Evolutionary conservation across 1,140 invertebrate genomes (phyloP).

Genomic region (Lordiphosa mommai): DNA sequence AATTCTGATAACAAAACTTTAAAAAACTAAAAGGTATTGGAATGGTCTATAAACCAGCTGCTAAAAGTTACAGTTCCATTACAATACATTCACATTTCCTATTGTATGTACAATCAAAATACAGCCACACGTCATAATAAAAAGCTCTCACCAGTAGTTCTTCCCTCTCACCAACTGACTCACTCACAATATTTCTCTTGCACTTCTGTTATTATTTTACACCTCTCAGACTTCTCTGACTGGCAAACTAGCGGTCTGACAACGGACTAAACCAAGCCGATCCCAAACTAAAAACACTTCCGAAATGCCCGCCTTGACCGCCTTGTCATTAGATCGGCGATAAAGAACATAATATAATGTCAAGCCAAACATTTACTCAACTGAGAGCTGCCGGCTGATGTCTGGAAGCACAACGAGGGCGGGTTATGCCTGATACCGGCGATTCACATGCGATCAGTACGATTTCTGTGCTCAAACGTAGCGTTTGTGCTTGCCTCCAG

Average conservation of each 20-base stretch:
- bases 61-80: slow-evolving; percentile 27
- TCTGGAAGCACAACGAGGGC: slow-evolving; percentile 18
- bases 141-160: slow-evolving; percentile 62
- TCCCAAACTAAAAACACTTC: slow-evolving; percentile 39
- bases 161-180: background rate
- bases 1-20: slow-evolving; percentile 4
- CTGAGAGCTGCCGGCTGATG: slow-evolving; percentile 25
- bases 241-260: slow-evolving; percentile 26
- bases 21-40: slow-evolving; percentile 2
- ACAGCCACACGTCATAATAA: slow-evolving; percentile 28
- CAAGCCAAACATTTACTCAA: slow-evolving; percentile 15
- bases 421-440: background rate
- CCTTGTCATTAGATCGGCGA: slow-evolving; percentile 27
- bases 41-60: background rate
- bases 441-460: slow-evolving; percentile 53
- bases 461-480: slow-evolving; percentile 57
- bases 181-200: slow-evolving; percentile 7
- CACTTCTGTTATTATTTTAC: background rate
- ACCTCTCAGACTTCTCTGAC: slow-evolving; percentile 1
- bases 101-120: slow-evolving; percentile 40
- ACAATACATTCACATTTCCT: slow-evolving; percentile 17
- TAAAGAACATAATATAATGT: slow-evolving; percentile 31
- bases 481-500: slow-evolving; percentile 43
- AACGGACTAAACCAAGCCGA: slow-evolving; percentile 54
- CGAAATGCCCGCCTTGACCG: slow-evolving; percentile 47